phyloP scores from a whole-genome alignment of 2,113 vertebrate genomes.

The Hippopotamus amphibius region DNA sequence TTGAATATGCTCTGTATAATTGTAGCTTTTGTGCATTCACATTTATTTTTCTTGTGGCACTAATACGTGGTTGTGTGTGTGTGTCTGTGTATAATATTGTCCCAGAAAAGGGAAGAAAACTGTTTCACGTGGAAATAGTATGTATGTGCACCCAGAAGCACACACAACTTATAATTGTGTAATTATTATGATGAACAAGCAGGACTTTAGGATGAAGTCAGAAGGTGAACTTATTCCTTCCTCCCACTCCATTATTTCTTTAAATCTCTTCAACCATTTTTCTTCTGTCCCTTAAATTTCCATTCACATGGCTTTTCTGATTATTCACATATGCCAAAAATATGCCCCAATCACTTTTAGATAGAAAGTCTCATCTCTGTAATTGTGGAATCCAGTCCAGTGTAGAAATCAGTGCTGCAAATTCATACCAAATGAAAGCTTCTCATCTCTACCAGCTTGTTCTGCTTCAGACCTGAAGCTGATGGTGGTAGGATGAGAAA shows the following conservation, averaged over 20 bases:
- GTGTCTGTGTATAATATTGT: neutral
- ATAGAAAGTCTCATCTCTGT: neutral
- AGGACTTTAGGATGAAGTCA: neutral
- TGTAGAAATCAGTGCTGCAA: neutral
- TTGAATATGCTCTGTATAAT: neutral
- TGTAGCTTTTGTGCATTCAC: neutral
- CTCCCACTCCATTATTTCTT: neutral
- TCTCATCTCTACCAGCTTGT: neutral
- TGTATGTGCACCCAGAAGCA: neutral
- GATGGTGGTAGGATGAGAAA: neutral
- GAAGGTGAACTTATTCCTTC: slow-evolving; percentile 1
- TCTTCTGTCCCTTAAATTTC: neutral
- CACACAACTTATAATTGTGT: neutral
- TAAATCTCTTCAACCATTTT: neutral
- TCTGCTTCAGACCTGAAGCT: neutral
- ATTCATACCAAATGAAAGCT: neutral
- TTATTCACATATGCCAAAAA: neutral
- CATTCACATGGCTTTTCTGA: neutral
- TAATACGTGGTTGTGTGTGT: neutral
- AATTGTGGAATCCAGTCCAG: neutral
- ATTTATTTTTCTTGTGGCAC: neutral
- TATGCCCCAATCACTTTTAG: neutral
- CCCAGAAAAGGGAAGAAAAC: neutral
- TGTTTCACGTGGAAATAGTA: neutral
- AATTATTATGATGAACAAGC: neutral